Evolutionary conservation across 37 sponge, comb jelly and placozoan species (phyloP), one percentile per base, ranked within the genome.

Genomic region (Geodia barretti): DNA sequence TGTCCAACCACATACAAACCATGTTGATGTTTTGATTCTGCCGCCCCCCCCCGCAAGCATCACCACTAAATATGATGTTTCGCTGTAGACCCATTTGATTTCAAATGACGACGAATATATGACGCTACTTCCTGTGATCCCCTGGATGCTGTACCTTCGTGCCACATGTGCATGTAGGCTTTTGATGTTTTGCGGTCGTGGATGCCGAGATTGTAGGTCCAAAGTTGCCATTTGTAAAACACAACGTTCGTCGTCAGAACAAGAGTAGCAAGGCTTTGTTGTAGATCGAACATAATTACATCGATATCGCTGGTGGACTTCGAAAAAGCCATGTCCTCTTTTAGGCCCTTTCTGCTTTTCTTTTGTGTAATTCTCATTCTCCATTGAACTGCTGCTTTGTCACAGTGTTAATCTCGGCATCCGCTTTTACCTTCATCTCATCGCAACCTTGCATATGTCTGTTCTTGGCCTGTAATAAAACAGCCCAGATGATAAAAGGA

Each of bases 171-270:
- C 76, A 75, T 75, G 47, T 2, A 66, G 0, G 75, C 76, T 33
- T 65, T 60, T 1, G 42, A 75, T 23, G 68, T 75, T 11, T 37
- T 21, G 37, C 76, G 39, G 38, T 74, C 19, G 39, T 83, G 69
- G 7, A 83, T 83, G 11, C 84, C 84, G 7, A 74, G 47, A 65
- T 83, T 83, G 25, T 83, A 83, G 20, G 69, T 67, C 84, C 84
- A 83, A 28, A 83, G 38, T 31, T 83, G 76, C 47, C 84, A 39
- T 32, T 75, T 75, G 60, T 83, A 83, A 60, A 42, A 74, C 9
- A 83, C 76, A 28, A 82, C 35, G 39, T 26, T 64, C 39, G 84
- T 83, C 0, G 61, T 31, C 4, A 83, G 66, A 14, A 54, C 23
- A 1, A 68, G 84, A 2, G 84, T 83, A 1, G 84, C 76, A 24